Conservation (phyloP, 1,140 invertebrate species). For the Melitaea cinxia region DNA sequence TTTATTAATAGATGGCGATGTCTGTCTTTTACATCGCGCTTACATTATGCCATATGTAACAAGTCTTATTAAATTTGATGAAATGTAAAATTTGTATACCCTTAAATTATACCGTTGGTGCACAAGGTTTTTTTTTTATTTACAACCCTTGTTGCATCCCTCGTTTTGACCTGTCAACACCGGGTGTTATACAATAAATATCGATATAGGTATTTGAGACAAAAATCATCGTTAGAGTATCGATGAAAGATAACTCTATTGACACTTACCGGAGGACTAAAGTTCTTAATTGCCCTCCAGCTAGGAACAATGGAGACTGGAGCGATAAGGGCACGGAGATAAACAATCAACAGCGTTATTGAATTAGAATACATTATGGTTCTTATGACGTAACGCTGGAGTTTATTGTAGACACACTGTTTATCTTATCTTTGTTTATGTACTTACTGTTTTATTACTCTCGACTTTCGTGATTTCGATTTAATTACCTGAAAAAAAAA, state of each 20-base stretch:
- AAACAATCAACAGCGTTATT: slow-evolving; percentile 31
- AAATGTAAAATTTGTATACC: too few relatives aligned
- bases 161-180: too few relatives aligned
- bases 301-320: slow-evolving; percentile 9
- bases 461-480: not conserved
- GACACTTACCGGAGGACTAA: slow-evolving; percentile 19
- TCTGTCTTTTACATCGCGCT: too few relatives aligned
- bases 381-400: slow-evolving; percentile 8
- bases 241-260: not conserved
- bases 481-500: slow-evolving; percentile 7
- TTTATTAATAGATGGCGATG: too few relatives aligned
- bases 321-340: slow-evolving; percentile 26
- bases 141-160: too few relatives aligned
- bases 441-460: too few relatives aligned
- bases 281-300: slow-evolving; percentile 16
- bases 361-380: slow-evolving; percentile 29
- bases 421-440: not conserved
- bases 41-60: too few relatives aligned
- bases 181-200: not conserved
- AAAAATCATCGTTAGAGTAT: not conserved
- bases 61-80: too few relatives aligned
- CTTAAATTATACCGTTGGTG: too few relatives aligned
- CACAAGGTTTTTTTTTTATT: too few relatives aligned
- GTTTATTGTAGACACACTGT: not conserved
- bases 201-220: not conserved